Evolutionary conservation across 2,888 invertebrate species (phyloP), one percentile per base, ranked within the genome.

Genomic region (Hemistola chrysoprasaria): DNA sequence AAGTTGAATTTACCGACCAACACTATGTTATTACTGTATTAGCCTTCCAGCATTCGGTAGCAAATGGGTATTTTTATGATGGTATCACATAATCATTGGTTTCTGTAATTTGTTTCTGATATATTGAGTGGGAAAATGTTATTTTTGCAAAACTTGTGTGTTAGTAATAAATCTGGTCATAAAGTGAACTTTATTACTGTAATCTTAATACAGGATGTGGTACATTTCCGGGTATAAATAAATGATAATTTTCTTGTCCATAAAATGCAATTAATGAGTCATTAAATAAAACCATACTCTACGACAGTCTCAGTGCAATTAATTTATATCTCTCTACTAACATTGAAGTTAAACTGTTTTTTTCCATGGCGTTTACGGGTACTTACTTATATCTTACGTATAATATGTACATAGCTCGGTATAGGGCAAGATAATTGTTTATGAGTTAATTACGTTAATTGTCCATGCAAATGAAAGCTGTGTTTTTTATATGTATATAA

Each of bases 21-120:
- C 41, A 40, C 37, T 37, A 34, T 58, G 38, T 61, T 47, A 61
- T 62, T 61, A 61, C 47, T 4, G 34, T 22, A 31, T 29, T 35
- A 36, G 49, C 51, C 50, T 46, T 38, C 42, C 34, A 53, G 52
- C 44, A 45, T 58, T 55, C 56, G 52, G 58, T 55, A 61, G 57
- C 57, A 24, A 49, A 50, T 48, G 47, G 39, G 37, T 41, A 53
- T 54, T 54, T 53, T 49, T 47, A 48, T 49, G 50, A 39, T 41
- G 45, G 25, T 27, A 43, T 43, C 43, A 25, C 20, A 26, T 49
- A 47, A 47, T 45, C 46, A 36, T 22, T 37, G 51, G 50, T 47
- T 44, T 46, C 46, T 47, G 39, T 30, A 34, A 33, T 49, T 46
- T 43, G 38, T 44, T 31, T 47, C 36, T 50, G 49, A 53, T 47